Conservation (phyloP, 2,797 vertebrate species). For the Scleropages formosus region DNA sequence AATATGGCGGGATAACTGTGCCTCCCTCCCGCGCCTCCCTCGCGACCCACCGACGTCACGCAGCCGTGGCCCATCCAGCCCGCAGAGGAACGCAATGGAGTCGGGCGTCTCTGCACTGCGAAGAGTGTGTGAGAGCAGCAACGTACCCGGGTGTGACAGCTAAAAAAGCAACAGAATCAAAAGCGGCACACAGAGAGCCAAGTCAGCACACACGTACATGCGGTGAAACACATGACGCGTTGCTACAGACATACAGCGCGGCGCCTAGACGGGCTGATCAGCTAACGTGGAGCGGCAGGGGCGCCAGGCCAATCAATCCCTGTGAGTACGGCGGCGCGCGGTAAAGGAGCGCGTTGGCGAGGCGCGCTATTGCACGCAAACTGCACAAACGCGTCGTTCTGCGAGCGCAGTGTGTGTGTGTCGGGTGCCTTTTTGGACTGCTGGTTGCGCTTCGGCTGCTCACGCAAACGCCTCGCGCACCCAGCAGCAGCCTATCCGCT, state of each 20-base stretch:
- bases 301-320: slow-evolving; percentile 62
- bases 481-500: slow-evolving; percentile 15
- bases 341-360: not conserved
- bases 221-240: slow-evolving; percentile 32
- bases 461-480: not conserved
- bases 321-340: slow-evolving; percentile 56
- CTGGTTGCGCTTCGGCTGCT: slow-evolving; percentile 8
- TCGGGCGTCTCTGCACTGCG: slow-evolving; percentile 62
- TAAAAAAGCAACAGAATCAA: slow-evolving; percentile 32
- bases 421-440: slow-evolving; percentile 2
- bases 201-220: slow-evolving; percentile 37
- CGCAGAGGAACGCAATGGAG: slow-evolving; percentile 71
- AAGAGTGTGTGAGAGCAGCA: slow-evolving; percentile 45
- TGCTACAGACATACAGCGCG: slow-evolving; percentile 55
- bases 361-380: slow-evolving; percentile 7
- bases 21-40: slow-evolving; percentile 39
- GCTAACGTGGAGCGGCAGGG: slow-evolving; percentile 54
- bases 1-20: slow-evolving; percentile 37
- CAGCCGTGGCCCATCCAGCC: slow-evolving; percentile 69
- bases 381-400: slow-evolving; percentile 5
- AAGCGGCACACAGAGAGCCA: slow-evolving; percentile 30
- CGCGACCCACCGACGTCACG: slow-evolving; percentile 71
- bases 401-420: not conserved
- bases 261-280: slow-evolving; percentile 47
- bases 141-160: slow-evolving; percentile 39